These are phyloP conservation scores for Podotricha telesiphe DNA, from an alignment of 2,888 invertebrate species.

Conservation along the genomic window DNA sequence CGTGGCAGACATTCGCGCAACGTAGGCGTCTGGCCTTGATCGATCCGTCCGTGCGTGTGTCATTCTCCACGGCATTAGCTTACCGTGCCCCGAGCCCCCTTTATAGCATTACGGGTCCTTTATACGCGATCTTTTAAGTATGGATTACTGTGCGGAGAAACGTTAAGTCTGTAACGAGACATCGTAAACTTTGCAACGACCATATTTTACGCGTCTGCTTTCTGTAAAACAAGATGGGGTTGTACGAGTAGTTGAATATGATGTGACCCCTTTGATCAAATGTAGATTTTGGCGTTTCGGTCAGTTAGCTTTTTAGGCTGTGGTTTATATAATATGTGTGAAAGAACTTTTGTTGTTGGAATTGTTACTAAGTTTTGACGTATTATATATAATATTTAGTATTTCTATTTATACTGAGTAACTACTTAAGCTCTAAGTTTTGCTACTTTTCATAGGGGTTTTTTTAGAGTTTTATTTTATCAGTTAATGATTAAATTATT, in stretches of 20 bases:
- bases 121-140: slow-evolving; percentile 32
- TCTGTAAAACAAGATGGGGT: slow-evolving; percentile 1
- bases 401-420: too few relatives aligned
- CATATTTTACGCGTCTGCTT: slow-evolving; percentile 18
- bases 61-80: slow-evolving; percentile 50
- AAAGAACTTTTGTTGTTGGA: too few relatives aligned
- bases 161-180: slow-evolving; percentile 32
- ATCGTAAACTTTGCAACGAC: slow-evolving; percentile 20
- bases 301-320: too few relatives aligned
- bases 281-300: too few relatives aligned
- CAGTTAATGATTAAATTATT: too few relatives aligned
- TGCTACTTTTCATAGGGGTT: too few relatives aligned
- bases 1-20: slow-evolving; percentile 43
- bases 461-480: too few relatives aligned
- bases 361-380: too few relatives aligned
- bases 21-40: slow-evolving; percentile 70
- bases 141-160: slow-evolving; percentile 34
- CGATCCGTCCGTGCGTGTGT: slow-evolving; percentile 69
- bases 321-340: too few relatives aligned
- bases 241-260: not conserved
- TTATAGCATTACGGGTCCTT: slow-evolving; percentile 40
- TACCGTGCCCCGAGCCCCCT: slow-evolving; percentile 45
- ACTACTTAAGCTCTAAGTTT: too few relatives aligned
- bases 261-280: not conserved
- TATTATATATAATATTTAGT: too few relatives aligned